These are phyloP conservation scores for Epistrophe grossulariae DNA, from an alignment of 2,888 invertebrate genomes.

Conservation along the genomic window DNA sequence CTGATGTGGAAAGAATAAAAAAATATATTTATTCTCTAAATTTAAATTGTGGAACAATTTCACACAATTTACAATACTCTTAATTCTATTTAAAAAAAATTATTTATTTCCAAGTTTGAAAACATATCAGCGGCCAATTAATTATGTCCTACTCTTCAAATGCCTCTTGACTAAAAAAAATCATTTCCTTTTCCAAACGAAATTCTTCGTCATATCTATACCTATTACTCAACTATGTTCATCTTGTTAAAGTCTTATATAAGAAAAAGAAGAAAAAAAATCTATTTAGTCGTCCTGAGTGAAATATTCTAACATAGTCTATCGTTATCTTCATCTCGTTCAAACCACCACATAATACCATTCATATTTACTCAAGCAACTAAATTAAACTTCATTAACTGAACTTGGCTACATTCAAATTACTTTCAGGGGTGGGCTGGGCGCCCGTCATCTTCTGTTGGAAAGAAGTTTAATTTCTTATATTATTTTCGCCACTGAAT, in stretches of 20 bases:
- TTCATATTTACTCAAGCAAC: constrained; percentile 42
- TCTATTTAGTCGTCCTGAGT: neutral
- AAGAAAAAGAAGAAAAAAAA: neutral
- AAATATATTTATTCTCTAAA: too few relatives aligned
- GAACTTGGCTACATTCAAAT: constrained; percentile 37
- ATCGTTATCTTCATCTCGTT: constrained; percentile 1
- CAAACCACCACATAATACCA: constrained; percentile 36
- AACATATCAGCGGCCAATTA: too few relatives aligned
- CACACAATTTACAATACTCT: too few relatives aligned
- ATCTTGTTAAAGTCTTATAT: constrained; percentile 1
- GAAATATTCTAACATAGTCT: neutral
- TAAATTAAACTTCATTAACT: constrained; percentile 44
- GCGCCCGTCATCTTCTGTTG: neutral
- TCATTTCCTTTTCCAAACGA: neutral
- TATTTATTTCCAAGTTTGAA: too few relatives aligned
- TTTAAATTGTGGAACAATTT: too few relatives aligned
- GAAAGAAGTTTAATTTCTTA: constrained; percentile 44
- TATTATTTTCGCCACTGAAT: constrained; percentile 39
- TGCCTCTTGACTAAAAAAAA: neutral
- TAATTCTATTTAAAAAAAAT: too few relatives aligned
- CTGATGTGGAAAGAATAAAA: too few relatives aligned
- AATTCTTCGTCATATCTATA: neutral
- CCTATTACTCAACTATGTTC: constrained; percentile 6
- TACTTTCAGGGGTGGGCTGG: neutral
- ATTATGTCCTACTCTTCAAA: neutral